Conservation (phyloP, 2,888 invertebrate genomes). For the Isoperla grammatica region DNA sequence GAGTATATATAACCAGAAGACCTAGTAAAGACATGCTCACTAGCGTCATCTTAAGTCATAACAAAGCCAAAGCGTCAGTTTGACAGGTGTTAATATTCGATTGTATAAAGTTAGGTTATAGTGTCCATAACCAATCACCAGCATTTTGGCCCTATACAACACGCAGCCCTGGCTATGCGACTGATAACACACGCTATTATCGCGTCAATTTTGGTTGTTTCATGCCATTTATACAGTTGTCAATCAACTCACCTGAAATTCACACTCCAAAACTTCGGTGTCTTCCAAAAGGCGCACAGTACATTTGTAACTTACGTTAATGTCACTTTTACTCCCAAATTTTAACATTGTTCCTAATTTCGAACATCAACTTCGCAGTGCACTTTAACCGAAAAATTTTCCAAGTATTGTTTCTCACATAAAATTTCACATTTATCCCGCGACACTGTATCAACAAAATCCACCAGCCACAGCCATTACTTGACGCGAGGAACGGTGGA, state of each 20-base stretch:
- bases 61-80: conserved; percentile 1
- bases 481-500: neutral
- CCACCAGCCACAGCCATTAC: conserved; percentile 9
- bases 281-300: conserved; percentile 86
- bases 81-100: conserved; percentile 15
- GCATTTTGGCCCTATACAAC: too few relatives aligned
- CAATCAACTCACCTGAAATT: conserved; percentile 67
- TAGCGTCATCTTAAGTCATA: too few relatives aligned
- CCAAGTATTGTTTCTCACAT: neutral
- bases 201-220: too few relatives aligned
- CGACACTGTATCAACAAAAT: too few relatives aligned
- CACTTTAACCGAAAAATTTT: neutral
- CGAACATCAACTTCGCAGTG: conserved; percentile 21
- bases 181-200: too few relatives aligned
- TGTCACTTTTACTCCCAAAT: conserved; percentile 61
- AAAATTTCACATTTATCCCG: too few relatives aligned
- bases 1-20: too few relatives aligned
- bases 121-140: too few relatives aligned
- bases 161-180: too few relatives aligned
- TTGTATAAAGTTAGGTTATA: conserved; percentile 22
- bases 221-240: conserved; percentile 17
- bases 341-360: conserved; percentile 49
- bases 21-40: too few relatives aligned
- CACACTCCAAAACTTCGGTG: conserved; percentile 86
- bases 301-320: conserved; percentile 73